Evolutionary conservation across 2,113 vertebrate genomes (phyloP).

Genomic region (Leptobrachium leishanense): DNA sequence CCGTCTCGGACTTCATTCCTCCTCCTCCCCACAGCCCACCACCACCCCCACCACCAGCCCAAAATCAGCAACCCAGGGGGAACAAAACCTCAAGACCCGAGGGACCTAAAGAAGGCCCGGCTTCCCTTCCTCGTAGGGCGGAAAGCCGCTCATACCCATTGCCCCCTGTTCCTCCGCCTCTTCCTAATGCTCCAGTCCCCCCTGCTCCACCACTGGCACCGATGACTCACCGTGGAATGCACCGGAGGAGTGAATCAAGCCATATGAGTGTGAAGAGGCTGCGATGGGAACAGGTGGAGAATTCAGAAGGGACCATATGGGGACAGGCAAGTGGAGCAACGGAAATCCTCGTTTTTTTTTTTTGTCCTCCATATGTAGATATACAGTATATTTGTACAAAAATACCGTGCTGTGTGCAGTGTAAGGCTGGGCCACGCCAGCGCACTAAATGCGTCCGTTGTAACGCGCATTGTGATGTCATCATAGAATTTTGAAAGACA

Average conservation of each 20-base stretch:
- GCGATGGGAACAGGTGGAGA: constrained; percentile 98
- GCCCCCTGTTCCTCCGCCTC: constrained; percentile 65
- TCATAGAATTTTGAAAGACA: too few relatives aligned
- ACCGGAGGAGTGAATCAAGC: constrained; percentile 82
- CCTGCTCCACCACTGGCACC: constrained; percentile 61
- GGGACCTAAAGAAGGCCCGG: constrained; percentile 52
- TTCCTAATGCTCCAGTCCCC: constrained; percentile 47
- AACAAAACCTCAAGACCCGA: constrained; percentile 63
- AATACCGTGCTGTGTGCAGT: too few relatives aligned
- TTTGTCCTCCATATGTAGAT: too few relatives aligned
- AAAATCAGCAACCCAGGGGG: constrained; percentile 75
- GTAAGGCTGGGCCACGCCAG: too few relatives aligned
- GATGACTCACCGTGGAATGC: constrained; percentile 69
- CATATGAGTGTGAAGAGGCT: constrained; percentile 96
- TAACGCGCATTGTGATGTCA: too few relatives aligned
- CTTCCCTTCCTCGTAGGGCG: constrained; percentile 45
- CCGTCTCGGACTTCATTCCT: constrained; percentile 84
- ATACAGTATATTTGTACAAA: too few relatives aligned
- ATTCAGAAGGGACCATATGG: constrained; percentile 97
- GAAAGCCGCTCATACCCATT: constrained; percentile 70
- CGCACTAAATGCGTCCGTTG: too few relatives aligned
- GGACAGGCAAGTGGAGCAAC: constrained; percentile 77
- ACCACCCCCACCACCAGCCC: constrained; percentile 75
- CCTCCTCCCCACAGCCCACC: constrained; percentile 82
- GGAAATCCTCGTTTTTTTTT: too few relatives aligned